Conservation (phyloP, 2,888 invertebrate species). For the Platypus cylindrus region DNA sequence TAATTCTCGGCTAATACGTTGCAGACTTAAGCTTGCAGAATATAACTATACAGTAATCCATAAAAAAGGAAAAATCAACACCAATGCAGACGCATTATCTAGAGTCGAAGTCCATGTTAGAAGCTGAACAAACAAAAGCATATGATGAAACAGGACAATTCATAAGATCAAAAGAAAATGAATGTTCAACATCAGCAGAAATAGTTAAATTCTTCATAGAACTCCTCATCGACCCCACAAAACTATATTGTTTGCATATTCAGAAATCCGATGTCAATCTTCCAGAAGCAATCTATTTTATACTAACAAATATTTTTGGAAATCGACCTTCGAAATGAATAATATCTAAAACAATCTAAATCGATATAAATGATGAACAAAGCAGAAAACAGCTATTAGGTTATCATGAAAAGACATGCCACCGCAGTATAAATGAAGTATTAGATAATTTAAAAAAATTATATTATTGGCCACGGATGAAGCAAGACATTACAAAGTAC, state of each 20-base stretch:
- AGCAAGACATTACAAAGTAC: conserved; percentile 9
- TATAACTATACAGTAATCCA: conserved; percentile 1
- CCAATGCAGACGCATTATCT: not conserved
- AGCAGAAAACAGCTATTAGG: conserved; percentile 3
- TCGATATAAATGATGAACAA: not conserved
- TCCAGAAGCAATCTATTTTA: not conserved
- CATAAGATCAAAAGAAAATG: not conserved
- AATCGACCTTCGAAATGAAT: not conserved
- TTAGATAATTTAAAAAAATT: too few relatives aligned
- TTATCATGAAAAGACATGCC: conserved; percentile 5
- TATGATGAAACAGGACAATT: not conserved
- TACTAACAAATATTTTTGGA: not conserved
- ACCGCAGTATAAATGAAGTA: too few relatives aligned
- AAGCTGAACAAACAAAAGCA: not conserved
- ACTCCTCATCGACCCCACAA: conserved; percentile 2
- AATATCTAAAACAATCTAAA: not conserved
- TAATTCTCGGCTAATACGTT: too few relatives aligned
- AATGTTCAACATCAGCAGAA: not conserved
- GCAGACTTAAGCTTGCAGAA: too few relatives aligned
- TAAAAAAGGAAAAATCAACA: conserved; percentile 1
- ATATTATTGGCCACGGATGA: too few relatives aligned
- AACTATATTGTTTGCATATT: conserved; percentile 8
- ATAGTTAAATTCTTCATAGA: conserved; percentile 4
- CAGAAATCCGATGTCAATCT: conserved; percentile 1
- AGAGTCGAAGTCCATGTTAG: too few relatives aligned